These are phyloP conservation scores for Noctua janthina DNA, from an alignment of 2,888 invertebrate genomes.

Conservation along the genomic window DNA sequence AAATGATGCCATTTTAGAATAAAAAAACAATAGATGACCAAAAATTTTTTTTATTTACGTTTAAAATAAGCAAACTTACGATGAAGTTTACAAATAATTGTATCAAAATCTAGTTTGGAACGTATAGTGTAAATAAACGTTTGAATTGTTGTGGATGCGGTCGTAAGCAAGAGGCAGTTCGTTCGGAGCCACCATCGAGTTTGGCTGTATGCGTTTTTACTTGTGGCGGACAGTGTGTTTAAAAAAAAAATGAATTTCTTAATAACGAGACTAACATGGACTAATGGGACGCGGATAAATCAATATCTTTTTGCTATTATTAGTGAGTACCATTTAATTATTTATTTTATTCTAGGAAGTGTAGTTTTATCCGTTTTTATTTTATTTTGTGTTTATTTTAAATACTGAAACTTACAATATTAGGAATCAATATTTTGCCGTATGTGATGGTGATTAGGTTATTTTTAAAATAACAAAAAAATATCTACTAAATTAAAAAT, in stretches of 20 bases:
- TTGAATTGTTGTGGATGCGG: conserved; percentile 67
- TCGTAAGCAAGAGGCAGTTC: conserved; percentile 67
- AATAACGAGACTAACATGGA: conserved; percentile 83
- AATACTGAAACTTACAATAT: background rate
- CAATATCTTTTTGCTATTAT: conserved; percentile 86
- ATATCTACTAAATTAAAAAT: background rate
- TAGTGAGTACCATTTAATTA: conserved; percentile 77
- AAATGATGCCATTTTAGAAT: conserved; percentile 4
- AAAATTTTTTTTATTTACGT: conserved; percentile 15
- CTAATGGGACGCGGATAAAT: conserved; percentile 84
- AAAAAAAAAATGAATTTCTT: conserved; percentile 82
- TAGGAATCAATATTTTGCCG: background rate
- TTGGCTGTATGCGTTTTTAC: conserved; percentile 68
- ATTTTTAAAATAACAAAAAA: background rate
- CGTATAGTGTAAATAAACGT: conserved; percentile 65
- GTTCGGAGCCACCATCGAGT: conserved; percentile 74
- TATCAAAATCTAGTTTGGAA: conserved; percentile 47
- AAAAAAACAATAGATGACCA: conserved; percentile 6
- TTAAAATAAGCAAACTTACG: conserved; percentile 26
- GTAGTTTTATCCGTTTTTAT: background rate
- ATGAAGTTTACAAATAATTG: conserved; percentile 56
- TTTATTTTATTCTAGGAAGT: conserved; percentile 12
- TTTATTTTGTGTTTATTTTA: conserved; percentile 19
- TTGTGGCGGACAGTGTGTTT: conserved; percentile 59
- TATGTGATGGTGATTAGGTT: background rate